Percentiles rank a stretch among this genome's conserved stretches.
Evolutionary conservation across 1,140 invertebrate species (phyloP).

Genomic region (Acyrthosiphon pisum): DNA sequence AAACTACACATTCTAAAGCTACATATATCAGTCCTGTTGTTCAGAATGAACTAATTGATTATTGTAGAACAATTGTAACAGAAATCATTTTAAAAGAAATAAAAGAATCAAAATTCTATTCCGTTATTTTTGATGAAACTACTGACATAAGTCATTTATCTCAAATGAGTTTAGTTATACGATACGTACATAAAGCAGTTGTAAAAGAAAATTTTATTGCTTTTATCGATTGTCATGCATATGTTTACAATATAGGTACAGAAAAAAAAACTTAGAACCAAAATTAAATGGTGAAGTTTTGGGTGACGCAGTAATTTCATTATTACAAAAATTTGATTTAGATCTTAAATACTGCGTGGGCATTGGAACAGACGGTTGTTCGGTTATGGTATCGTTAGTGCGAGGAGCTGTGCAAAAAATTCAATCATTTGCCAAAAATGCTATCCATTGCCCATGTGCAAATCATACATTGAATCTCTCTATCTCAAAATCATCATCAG

Average conservation of each 20-base stretch:
- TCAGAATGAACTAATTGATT: slow-evolving; percentile 62
- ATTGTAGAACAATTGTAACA: slow-evolving; percentile 60
- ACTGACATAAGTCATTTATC: slow-evolving; percentile 61
- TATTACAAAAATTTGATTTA: no score
- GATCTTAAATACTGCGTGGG: no score
- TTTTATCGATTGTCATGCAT: neutral
- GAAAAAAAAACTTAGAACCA: no score
- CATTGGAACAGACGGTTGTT: no score
- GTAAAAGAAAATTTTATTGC: neutral
- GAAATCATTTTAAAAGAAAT: slow-evolving; percentile 58
- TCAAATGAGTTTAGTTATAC: slow-evolving; percentile 60
- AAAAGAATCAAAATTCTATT: slow-evolving; percentile 59
- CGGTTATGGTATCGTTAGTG: no score
- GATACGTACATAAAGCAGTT: slow-evolving; percentile 59
- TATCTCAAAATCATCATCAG: no score
- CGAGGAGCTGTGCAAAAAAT: no score
- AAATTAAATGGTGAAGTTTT: no score
- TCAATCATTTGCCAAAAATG: no score
- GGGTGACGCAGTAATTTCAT: no score
- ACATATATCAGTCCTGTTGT: slow-evolving; percentile 61
- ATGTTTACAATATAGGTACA: neutral
- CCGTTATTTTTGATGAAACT: slow-evolving; percentile 62
- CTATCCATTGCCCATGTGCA: no score
- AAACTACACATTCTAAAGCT: slow-evolving; percentile 58
- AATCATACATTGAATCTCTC: no score